Evolutionary conservation across 2,113 vertebrate genomes (phyloP).

Genomic region (Gallinago jamesoni): DNA sequence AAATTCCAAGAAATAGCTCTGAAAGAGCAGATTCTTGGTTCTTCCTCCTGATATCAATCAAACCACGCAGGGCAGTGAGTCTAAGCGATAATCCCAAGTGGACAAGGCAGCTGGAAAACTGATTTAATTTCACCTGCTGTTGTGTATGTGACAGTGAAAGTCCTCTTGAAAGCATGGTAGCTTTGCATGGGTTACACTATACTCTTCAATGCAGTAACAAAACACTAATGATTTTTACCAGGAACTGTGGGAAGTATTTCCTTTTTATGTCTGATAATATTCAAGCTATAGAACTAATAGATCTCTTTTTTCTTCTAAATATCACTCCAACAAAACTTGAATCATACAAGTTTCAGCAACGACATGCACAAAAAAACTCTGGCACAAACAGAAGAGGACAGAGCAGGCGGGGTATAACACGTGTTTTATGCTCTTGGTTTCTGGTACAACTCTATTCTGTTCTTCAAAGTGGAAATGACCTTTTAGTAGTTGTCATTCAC

Average conservation of each 20-base stretch:
- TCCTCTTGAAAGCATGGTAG: not conserved
- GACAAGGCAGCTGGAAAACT: not conserved
- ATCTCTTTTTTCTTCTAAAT: not conserved
- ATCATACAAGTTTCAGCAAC: not conserved
- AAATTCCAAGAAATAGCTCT: not conserved
- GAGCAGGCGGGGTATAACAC: not conserved
- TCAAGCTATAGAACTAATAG: not conserved
- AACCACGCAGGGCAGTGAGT: not conserved
- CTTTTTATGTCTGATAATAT: not conserved
- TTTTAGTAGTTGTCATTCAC: not conserved
- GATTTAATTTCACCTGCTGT: not conserved
- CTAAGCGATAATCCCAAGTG: not conserved
- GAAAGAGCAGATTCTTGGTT: not conserved
- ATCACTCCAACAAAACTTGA: rapidly evolving
- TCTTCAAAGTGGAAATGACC: not conserved
- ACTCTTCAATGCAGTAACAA: not conserved
- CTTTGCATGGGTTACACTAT: not conserved
- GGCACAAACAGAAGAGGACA: too few relatives aligned
- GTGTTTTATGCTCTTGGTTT: not conserved
- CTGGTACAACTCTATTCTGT: not conserved
- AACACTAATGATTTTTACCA: not conserved
- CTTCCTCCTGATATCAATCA: not conserved
- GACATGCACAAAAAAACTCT: not conserved
- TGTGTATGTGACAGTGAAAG: not conserved
- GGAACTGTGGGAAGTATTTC: not conserved